These are phyloP conservation scores for Bucco capensis DNA, from an alignment of 2,113 vertebrate species.

Conservation along the genomic window DNA sequence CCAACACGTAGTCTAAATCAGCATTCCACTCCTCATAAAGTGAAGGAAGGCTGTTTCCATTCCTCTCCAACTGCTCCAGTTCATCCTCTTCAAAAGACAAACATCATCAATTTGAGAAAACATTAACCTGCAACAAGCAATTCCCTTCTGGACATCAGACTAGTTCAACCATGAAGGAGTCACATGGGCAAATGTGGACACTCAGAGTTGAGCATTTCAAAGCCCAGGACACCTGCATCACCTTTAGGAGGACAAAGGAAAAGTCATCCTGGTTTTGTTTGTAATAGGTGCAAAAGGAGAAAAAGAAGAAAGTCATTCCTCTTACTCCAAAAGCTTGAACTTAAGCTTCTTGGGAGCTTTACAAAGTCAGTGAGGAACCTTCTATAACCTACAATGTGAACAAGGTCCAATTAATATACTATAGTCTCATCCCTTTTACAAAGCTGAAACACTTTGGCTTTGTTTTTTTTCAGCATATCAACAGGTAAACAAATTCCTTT, in stretches of 20 bases:
- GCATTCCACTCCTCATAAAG: constrained; percentile 69
- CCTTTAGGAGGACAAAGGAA: neutral
- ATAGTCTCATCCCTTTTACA: neutral
- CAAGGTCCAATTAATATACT: neutral
- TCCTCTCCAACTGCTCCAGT: constrained; percentile 41
- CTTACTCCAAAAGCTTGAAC: neutral
- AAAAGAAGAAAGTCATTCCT: neutral
- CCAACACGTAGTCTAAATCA: constrained; percentile 86
- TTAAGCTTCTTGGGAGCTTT: neutral
- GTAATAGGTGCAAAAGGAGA: neutral
- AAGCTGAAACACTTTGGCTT: neutral
- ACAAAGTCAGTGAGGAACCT: neutral
- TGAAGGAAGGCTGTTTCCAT: neutral
- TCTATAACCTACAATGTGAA: neutral
- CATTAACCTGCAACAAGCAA: neutral
- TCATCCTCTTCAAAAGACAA: constrained; percentile 37
- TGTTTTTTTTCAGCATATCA: neutral
- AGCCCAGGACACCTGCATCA: neutral
- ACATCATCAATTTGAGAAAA: neutral
- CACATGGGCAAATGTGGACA: neutral
- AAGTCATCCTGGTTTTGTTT: neutral
- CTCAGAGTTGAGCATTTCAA: neutral
- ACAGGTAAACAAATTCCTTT: neutral
- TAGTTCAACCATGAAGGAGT: neutral
- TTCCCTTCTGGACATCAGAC: neutral